These are phyloP conservation scores for Dendropsophus ebraccatus DNA, from an alignment of 2,113 vertebrate genomes.

Conservation along the genomic window DNA sequence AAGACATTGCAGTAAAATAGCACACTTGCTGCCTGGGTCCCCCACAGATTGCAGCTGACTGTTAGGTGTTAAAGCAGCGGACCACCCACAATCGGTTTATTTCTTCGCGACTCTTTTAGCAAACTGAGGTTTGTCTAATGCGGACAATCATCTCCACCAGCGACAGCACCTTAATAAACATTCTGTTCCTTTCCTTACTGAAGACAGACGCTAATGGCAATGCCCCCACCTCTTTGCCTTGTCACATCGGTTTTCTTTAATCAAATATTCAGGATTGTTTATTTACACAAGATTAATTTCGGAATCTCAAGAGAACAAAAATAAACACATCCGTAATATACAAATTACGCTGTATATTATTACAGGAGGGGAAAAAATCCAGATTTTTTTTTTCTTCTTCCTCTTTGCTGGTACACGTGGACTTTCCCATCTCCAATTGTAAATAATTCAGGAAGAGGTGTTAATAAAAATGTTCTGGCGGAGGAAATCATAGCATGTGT, in stretches of 20 bases:
- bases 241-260: background rate
- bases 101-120: too few relatives aligned
- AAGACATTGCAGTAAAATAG: background rate
- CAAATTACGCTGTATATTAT: constrained; percentile 32
- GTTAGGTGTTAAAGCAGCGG: background rate
- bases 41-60: background rate
- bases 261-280: background rate
- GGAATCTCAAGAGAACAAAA: constrained; percentile 18
- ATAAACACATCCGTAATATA: constrained; percentile 26
- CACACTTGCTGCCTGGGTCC: background rate
- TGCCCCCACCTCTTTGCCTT: background rate
- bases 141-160: background rate
- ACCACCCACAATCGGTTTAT: background rate
- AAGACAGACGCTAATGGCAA: background rate
- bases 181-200: background rate
- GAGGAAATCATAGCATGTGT: constrained; percentile 50
- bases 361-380: background rate
- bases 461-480: constrained; percentile 51
- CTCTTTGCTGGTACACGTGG: background rate
- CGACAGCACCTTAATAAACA: background rate
- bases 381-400: constrained; percentile 18
- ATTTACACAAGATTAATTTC: constrained; percentile 29
- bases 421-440: constrained; percentile 30
- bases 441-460: constrained; percentile 54
- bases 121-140: too few relatives aligned